Evolutionary conservation across 2,888 invertebrate species (phyloP), one percentile per base, ranked within the genome.

Genomic region (Eulithis testata): DNA sequence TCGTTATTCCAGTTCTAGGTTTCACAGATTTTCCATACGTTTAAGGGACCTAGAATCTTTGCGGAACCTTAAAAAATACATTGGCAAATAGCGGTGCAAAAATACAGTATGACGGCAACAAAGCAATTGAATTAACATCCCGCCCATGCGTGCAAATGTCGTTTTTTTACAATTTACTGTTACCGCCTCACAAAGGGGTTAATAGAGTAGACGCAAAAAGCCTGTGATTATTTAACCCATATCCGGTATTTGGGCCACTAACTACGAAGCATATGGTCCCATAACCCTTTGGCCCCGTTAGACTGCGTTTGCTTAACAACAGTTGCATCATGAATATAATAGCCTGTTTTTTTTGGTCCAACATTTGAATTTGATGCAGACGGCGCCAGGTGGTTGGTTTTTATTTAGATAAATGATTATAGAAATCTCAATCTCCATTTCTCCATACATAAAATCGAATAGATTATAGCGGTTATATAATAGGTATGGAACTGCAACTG

Each of bases 221-320:
- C 77, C 87, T 80, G 85, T 91, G 92, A 92, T 93, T 92, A 89
- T 80, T 90, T 92, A 92, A 92, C 91, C 93, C 88, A 89, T 90
- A 92, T 92, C 93, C 92, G 89, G 84, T 82, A 79, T 79, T 82
- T 79, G 80, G 83, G 82, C 76, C 78, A 73, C 69, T 69, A 66
- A 73, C 69, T 69, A 66, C 76, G 73, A 70, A 76, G 79, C 92
- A 91, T 89, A 89, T 91, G 91, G 86, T 82, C 84, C 69, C 81
- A 76, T 91, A 93, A 93, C 93, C 93, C 93, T 92, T 93, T 92
- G 87, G 90, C 91, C 91, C 92, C 91, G 92, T 91, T 92, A 91
- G 83, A 76, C 72, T 73, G 72, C 80, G 77, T 83, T 89, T 84
- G 81, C 81, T 82, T 78, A 80, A 81, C 78, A 87, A 87, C 92